Conservation (phyloP, 1,140 invertebrate genomes). For the Eriocheir sinensis region DNA sequence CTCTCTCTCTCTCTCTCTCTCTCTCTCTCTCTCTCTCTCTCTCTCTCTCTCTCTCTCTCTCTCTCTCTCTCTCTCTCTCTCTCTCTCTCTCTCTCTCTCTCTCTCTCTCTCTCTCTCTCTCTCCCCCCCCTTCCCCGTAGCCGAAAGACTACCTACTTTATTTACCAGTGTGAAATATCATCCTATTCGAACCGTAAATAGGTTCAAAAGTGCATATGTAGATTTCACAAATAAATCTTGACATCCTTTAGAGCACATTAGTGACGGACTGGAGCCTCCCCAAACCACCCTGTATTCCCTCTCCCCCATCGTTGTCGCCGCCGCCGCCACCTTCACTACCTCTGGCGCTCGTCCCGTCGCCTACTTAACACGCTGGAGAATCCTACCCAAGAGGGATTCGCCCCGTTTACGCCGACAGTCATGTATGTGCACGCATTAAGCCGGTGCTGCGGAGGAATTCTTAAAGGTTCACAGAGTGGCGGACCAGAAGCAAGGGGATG, state of each 20-base stretch:
- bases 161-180: slow-evolving; percentile 12
- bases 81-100: not conserved
- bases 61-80: not conserved
- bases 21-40: not conserved
- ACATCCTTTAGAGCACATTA: not conserved
- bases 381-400: slow-evolving; percentile 10
- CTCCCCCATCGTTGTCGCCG: not conserved
- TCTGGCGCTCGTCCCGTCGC: not conserved
- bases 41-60: slow-evolving; percentile 30
- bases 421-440: slow-evolving; percentile 6
- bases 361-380: slow-evolving; percentile 23
- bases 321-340: not conserved
- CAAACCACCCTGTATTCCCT: not conserved
- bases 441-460: slow-evolving; percentile 9
- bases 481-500: not conserved
- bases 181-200: slow-evolving; percentile 4
- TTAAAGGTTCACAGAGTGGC: not conserved
- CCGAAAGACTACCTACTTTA: not conserved
- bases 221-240: slow-evolving; percentile 8
- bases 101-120: not conserved
- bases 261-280: not conserved
- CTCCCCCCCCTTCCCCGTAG: not conserved
- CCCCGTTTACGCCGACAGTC: slow-evolving; percentile 19
- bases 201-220: not conserved
- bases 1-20: not conserved